Evolutionary conservation across 2,113 vertebrate species (phyloP).

Genomic region (Coptodon rendalli): DNA sequence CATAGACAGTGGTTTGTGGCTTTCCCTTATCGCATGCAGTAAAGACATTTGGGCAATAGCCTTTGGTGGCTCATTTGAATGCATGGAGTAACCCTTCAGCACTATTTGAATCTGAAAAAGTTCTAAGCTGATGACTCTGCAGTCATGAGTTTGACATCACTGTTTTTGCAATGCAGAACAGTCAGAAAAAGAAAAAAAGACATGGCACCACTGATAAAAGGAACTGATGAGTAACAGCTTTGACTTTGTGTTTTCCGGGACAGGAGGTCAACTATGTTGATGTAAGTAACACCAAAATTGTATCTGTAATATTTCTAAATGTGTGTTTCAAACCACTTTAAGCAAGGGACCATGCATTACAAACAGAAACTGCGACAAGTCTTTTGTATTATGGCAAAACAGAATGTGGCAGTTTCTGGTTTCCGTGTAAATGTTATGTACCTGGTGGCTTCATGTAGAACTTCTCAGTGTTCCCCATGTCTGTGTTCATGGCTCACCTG

Average conservation of each 20-base stretch:
- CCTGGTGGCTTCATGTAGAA: constrained; percentile 39
- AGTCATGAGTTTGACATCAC: neutral
- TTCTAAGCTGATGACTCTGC: neutral
- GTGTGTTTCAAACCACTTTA: neutral
- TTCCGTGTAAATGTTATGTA: neutral
- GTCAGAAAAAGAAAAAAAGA: neutral
- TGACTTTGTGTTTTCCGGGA: neutral
- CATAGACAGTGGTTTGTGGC: neutral
- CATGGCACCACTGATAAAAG: neutral
- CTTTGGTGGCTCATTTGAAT: neutral
- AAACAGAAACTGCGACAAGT: neutral
- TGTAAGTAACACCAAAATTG: neutral
- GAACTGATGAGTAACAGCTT: neutral
- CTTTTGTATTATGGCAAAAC: neutral
- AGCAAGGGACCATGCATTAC: neutral
- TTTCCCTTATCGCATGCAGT: neutral
- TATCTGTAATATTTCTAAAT: neutral
- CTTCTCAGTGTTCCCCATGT: constrained; percentile 39
- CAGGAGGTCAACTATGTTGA: neutral
- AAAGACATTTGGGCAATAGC: neutral
- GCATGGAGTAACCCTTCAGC: neutral
- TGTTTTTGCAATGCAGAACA: neutral
- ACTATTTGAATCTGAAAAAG: neutral
- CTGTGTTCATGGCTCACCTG: neutral
- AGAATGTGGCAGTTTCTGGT: neutral